Percentiles rank a stretch among this genome's conserved stretches.
Evolutionary conservation across 2,113 vertebrate species (phyloP).

Genomic region (Synodontis membranacea): DNA sequence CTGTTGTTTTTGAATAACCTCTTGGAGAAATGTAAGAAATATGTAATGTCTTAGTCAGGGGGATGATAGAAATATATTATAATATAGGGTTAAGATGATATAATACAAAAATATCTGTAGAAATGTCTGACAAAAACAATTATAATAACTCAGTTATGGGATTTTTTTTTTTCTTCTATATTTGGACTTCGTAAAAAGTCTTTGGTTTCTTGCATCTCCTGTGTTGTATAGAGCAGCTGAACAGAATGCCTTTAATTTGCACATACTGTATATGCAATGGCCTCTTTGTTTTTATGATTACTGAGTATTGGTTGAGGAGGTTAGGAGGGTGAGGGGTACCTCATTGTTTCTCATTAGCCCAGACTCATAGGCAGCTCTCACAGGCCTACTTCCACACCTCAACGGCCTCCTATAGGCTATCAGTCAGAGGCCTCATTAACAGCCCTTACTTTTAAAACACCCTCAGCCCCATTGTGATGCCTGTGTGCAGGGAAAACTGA

Average conservation of each 20-base stretch:
- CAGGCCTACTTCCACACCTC: slow-evolving; percentile 37
- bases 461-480: not conserved
- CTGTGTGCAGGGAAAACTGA: slow-evolving; percentile 17
- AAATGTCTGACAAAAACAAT: not conserved
- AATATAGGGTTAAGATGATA: not conserved
- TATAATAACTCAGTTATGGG: too few species aligned
- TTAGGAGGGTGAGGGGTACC: slow-evolving; percentile 39
- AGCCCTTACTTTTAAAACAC: slow-evolving; percentile 37
- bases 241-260: not conserved
- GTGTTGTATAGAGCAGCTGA: not conserved
- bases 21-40: not conserved
- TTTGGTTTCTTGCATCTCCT: not conserved
- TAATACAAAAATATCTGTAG: not conserved
- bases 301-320: slow-evolving; percentile 27
- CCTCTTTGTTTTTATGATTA: slow-evolving; percentile 42
- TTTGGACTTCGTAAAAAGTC: not conserved
- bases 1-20: not conserved
- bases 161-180: not conserved
- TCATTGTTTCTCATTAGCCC: slow-evolving; percentile 61
- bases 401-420: slow-evolving; percentile 51
- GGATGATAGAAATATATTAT: not conserved
- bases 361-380: slow-evolving; percentile 38
- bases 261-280: slow-evolving; percentile 14
- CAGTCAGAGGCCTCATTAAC: slow-evolving; percentile 59
- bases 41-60: not conserved